These are phyloP conservation scores for Graphium colonna DNA, from an alignment of 2,888 invertebrate genomes.

Conservation along the genomic window DNA sequence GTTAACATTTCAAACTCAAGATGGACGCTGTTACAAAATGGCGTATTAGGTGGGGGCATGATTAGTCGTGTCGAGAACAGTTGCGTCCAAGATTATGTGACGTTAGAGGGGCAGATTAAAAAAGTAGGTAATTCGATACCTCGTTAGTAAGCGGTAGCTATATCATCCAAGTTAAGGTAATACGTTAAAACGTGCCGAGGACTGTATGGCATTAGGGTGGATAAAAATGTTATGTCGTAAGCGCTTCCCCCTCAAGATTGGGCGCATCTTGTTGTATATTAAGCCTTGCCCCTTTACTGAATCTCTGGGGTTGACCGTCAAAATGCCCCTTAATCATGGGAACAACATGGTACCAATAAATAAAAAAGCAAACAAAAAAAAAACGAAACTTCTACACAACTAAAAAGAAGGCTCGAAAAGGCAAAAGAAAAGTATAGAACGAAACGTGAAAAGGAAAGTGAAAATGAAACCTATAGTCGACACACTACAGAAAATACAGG, in stretches of 20 bases:
- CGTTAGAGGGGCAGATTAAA: constrained; percentile 6
- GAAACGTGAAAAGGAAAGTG: no score
- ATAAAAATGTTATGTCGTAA: constrained; percentile 9
- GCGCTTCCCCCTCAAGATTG: constrained; percentile 11
- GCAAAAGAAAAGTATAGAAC: no score
- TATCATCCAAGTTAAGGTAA: constrained; percentile 13
- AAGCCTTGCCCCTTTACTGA: constrained; percentile 17
- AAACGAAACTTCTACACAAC: constrained; percentile 15
- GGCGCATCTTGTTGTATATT: constrained; percentile 11
- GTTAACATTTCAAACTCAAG: constrained; percentile 8
- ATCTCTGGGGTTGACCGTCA: constrained; percentile 21
- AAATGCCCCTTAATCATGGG: constrained; percentile 20
- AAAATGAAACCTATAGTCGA: no score
- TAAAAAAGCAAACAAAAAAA: no score
- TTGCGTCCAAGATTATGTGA: constrained; percentile 10
- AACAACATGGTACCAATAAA: no score
- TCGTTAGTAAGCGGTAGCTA: neutral
- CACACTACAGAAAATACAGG: constrained; percentile 8
- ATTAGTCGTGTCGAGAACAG: constrained; percentile 9
- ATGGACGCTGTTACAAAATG: constrained; percentile 4
- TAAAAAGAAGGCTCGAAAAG: no score
- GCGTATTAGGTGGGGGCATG: constrained; percentile 13
- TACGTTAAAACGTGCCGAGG: constrained; percentile 14
- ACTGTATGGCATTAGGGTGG: constrained; percentile 15
- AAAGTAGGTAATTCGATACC: neutral